phyloP scores from a whole-genome alignment of 2,888 invertebrate species.

The Harpagoxenus sublaevis region DNA sequence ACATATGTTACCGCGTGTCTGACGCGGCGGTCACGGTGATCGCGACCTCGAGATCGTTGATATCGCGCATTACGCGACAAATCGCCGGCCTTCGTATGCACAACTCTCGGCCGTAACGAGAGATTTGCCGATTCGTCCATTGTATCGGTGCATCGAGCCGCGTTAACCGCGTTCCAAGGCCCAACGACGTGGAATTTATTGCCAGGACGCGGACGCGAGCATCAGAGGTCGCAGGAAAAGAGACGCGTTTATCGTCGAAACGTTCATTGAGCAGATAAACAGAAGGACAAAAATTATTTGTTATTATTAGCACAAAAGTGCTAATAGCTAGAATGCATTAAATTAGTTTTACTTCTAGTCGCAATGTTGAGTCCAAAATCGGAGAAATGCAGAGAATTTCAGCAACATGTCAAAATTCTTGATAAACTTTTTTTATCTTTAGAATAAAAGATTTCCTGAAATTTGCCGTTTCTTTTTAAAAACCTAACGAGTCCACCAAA shows the following conservation, averaged over 20 bases:
- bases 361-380: neutral
- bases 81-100: conserved; percentile 76
- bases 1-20: conserved; percentile 83
- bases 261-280: neutral
- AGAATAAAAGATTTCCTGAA: neutral
- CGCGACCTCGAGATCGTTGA: conserved; percentile 82
- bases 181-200: conserved; percentile 30
- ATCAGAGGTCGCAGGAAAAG: conserved; percentile 23
- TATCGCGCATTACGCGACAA: conserved; percentile 84
- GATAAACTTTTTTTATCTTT: neutral
- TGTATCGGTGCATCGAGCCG: conserved; percentile 42
- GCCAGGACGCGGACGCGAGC: conserved; percentile 39
- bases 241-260: neutral
- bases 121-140: conserved; percentile 62
- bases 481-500: neutral
- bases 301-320: neutral
- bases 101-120: conserved; percentile 63
- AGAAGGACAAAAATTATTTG: neutral
- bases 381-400: neutral
- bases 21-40: conserved; percentile 81
- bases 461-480: neutral
- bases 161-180: conserved; percentile 46
- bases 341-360: neutral
- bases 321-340: neutral
- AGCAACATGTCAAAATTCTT: neutral